These are phyloP conservation scores for Macrosteles quadrilineatus DNA, from an alignment of 1,140 invertebrate species.

Conservation along the genomic window DNA sequence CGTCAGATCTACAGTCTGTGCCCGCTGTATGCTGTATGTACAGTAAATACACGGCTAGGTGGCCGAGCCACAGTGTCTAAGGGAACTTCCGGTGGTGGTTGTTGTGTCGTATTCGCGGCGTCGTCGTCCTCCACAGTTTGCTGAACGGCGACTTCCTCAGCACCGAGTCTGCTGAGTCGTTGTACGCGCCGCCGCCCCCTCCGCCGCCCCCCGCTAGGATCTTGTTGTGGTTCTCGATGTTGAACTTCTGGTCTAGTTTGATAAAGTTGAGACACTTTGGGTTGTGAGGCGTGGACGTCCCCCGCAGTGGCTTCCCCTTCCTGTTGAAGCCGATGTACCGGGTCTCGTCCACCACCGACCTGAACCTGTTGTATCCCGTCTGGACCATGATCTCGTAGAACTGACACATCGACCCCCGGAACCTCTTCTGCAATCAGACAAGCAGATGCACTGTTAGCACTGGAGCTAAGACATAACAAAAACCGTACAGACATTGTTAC, in stretches of 20 bases:
- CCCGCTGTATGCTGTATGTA: background rate
- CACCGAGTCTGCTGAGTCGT: constrained; percentile 34
- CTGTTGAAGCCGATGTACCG: constrained; percentile 57
- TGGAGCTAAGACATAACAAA: background rate
- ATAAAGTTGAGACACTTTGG: constrained; percentile 57
- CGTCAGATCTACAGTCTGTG: background rate
- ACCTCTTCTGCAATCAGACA: constrained; percentile 45
- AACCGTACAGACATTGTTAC: background rate
- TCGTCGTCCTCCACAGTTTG: constrained; percentile 32
- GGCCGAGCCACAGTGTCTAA: constrained; percentile 24
- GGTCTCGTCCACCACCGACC: constrained; percentile 50
- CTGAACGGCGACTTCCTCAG: constrained; percentile 38
- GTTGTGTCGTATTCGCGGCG: constrained; percentile 27
- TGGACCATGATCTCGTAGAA: constrained; percentile 55
- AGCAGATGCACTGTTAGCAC: background rate
- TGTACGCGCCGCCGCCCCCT: constrained; percentile 36
- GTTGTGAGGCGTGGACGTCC: constrained; percentile 42
- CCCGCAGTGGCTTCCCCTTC: constrained; percentile 52
- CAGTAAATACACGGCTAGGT: background rate
- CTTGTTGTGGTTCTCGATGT: constrained; percentile 55
- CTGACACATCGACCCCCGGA: constrained; percentile 54
- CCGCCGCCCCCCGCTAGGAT: constrained; percentile 46
- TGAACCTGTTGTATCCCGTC: constrained; percentile 56
- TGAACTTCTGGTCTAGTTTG: constrained; percentile 54
- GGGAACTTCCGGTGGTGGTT: constrained; percentile 35